Base-by-base conservation (phyloP, 2,797 vertebrate genomes). In the Sebastes cheni region DNA sequence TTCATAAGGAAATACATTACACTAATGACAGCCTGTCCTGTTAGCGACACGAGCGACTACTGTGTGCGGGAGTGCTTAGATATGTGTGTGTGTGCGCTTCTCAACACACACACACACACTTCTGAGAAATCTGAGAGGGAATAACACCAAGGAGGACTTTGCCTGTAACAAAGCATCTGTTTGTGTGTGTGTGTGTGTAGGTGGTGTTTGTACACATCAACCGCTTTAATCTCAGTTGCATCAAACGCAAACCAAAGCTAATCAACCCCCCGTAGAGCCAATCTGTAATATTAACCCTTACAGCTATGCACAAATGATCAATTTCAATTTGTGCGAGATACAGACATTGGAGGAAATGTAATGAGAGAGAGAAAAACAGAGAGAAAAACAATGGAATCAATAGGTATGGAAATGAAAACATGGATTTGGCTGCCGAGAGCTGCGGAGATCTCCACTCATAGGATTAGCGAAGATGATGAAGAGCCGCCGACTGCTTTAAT, bases 1-100 rank as follows among this genome's bases (percentile, higher is more conserved):
- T 93, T 92, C 92, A 88, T 89, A 89, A 89, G 82, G 83, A 92
- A 89, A 93, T 90, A 79, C 92, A 93, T 94, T 94, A 91, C 22
- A 50, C 87, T 91, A 91, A 94, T 92, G 91, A 91, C 83, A 88
- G 86, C 81, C 82, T 88, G 87, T 93, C 88, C 91, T 90, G 86
- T 93, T 90, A 89, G 92, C 76, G 84, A 84, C 83, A 70, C 34
- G 12, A 67, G 30, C 18, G 22, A 36, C 58, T 65, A 67, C 23
- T 61, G 72, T 50, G 71, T 76, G 65, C 25, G 25, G 42, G 66
- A 70, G 62, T 2, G 54, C 70, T 75, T 23, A 2, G 56, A 39
- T 69, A 8, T 58, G 30, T 60, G 36, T 23, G 62, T 23, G 62
- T 6, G 68, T 60, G 14, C 18, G 42, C 42, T 46, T 46, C 42